These are phyloP conservation scores for Rhysida immarginata DNA, from an alignment of 1,140 invertebrate genomes.

Conservation along the genomic window DNA sequence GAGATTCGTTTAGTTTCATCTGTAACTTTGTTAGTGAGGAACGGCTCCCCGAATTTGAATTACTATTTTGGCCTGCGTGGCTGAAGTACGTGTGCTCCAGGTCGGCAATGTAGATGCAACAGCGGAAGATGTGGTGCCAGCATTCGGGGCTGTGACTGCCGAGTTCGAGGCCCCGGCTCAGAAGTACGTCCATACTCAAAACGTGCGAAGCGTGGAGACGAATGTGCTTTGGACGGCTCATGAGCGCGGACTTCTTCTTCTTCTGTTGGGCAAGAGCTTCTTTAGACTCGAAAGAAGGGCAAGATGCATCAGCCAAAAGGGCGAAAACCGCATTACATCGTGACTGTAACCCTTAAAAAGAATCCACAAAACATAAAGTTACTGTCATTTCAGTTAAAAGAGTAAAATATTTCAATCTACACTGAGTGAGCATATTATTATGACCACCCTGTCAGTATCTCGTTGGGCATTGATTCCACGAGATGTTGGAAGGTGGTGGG, in stretches of 20 bases:
- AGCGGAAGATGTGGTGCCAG: constrained; percentile 79
- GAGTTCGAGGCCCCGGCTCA: constrained; percentile 63
- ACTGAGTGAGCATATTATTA: too few relatives aligned
- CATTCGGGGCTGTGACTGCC: constrained; percentile 79
- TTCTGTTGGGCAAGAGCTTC: constrained; percentile 15
- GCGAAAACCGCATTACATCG: constrained; percentile 65
- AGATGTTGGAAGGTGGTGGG: too few relatives aligned
- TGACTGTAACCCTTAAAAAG: constrained; percentile 51
- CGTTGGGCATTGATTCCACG: too few relatives aligned
- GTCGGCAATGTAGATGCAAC: constrained; percentile 75
- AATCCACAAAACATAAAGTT: too few relatives aligned
- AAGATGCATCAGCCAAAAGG: constrained; percentile 57
- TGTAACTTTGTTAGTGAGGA: constrained; percentile 26
- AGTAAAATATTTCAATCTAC: too few relatives aligned
- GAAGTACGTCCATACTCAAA: constrained; percentile 73
- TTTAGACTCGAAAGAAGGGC: constrained; percentile 39
- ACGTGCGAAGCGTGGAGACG: constrained; percentile 58
- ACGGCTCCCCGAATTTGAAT: constrained; percentile 15
- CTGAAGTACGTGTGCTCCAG: constrained; percentile 76
- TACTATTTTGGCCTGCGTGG: constrained; percentile 15
- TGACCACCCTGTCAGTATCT: too few relatives aligned
- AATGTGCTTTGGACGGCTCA: constrained; percentile 15
- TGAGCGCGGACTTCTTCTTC: neutral
- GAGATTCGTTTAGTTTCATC: too few relatives aligned
- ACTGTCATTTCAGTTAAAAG: too few relatives aligned